A percentile compares a stretch with the other conserved stretches of the same genome.
Conservation (phyloP, 2,113 vertebrate species). For the Piaya cayana region DNA sequence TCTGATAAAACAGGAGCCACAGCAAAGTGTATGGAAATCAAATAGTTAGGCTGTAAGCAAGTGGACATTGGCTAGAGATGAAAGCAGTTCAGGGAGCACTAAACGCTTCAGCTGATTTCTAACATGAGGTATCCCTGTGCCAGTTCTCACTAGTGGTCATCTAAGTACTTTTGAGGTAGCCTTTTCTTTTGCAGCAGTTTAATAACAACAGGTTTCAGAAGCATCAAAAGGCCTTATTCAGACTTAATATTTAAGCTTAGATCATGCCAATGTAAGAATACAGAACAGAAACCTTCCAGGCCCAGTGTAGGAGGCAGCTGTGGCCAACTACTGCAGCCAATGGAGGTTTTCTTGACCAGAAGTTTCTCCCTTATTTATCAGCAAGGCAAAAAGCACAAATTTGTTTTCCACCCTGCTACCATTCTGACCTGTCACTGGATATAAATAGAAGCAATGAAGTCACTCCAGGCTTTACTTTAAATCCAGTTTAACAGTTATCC, state of each 20-base stretch:
- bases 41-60: neutral
- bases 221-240: neutral
- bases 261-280: neutral
- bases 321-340: neutral
- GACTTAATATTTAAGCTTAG: neutral
- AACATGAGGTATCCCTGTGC: neutral
- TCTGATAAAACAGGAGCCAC: neutral
- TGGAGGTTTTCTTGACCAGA: neutral
- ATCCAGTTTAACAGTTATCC: neutral
- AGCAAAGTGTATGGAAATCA: neutral
- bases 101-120: neutral
- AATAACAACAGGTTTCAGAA: neutral
- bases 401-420: neutral
- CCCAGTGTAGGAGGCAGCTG: neutral
- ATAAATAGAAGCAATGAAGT: conserved; percentile 49
- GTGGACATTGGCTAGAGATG: neutral
- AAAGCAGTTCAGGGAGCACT: neutral
- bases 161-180: neutral
- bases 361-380: conserved; percentile 9
- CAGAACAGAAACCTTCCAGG: neutral
- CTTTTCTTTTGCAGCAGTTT: neutral
- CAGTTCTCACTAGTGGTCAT: neutral
- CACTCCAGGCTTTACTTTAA: conserved; percentile 15
- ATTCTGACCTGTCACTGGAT: conserved; percentile 6
- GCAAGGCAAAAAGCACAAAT: neutral